Evolutionary conservation across 2,797 vertebrate species (phyloP), one percentile per base, ranked within the genome.

Genomic region (Ctenosaura bakeri): DNA sequence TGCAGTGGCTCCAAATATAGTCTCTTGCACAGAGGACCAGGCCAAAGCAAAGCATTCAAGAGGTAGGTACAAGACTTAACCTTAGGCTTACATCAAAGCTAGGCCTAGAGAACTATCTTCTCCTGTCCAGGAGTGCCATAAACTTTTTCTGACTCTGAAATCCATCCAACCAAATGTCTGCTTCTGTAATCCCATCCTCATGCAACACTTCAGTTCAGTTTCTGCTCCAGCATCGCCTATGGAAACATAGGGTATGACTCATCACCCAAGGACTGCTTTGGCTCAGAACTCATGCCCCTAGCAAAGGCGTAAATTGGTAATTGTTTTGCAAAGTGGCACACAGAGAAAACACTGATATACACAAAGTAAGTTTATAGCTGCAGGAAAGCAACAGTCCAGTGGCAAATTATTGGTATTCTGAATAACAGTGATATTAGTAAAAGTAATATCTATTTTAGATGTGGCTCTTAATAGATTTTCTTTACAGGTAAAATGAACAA

Each of bases 271-370:
- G 56, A 76, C 3, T 7, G 26, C 29, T 29, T 22, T 50, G 35
- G 20, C 52, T 83, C 74, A 8, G 6, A 73, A 62, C 46, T 1
- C 54, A 24, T 0, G 4, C 0, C 0, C 1, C 1, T 0, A 2
- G n/a, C 38, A 2, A 54, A 73, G 0, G 0, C 8, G 0, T 0
- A 0, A 56, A 69, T 9, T 20, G 38, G 16, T 16, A 85, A 6
- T 38, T 35, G 80, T 0, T 82, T 81, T 59, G 46, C 84, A 56
- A 86, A 85, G 76, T 54, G 52, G 0, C 66, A 1, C 54, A 14
- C 3, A 10, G 2, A 10, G 10, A 59, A 0, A 18, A 86, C 76
- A 22, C 1, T 0, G 69, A 32, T 52, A 0, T 14, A 32, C 80
- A 38, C 79, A 74, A 50, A 89, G 0, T 4, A 0, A 71, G 35